Base-by-base conservation (phyloP, 2,888 invertebrate species). In the Drosophila mulleri region DNA sequence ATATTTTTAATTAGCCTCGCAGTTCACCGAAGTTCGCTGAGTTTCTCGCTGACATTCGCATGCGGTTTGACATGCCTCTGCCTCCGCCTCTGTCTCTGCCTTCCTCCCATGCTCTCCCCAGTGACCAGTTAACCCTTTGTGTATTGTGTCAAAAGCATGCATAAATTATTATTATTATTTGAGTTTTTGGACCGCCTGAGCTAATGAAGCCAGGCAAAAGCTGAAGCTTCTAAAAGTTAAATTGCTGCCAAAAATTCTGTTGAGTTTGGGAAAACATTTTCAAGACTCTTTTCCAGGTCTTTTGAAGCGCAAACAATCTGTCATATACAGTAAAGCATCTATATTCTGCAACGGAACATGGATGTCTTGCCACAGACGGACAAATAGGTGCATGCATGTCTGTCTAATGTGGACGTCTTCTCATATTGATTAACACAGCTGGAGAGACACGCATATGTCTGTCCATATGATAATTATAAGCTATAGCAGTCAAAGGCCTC, bases 1-100 rank as follows among this genome's bases (percentile, higher is more conserved):
- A 79, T 73, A 82, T 86, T 86, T 85, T 85, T 85, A 85, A 85
- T 85, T 85, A 85, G 84, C 82, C 77, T 75, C 87, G 79, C 79
- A 82, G 67, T 68, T 50, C 29, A 32, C 32, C 12, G 62, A 26
- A 41, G 18, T 45, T 50, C 29, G 42, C 11, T 4, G 47, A 54
- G 54, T n/a, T 39, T 35, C 48, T 42, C 56, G 67, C 58, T 54
- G 64, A 45, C 39, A 48, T 44, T 54, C 62, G 56, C 69, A 64
- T 73, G 85, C 73, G 78, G 80, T 70, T 64, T 58, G 16, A 14
- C 37, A 39, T 20, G 58, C 67, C 44, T 18, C n/a, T 14, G 39
- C 16, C 16, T 16, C 39, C 5, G 35, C 12, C 35, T 11, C 12
- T 12, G 35, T 3, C 29, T 48, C 48, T 20, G 7, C 16, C 9